Evolutionary conservation across 2,888 invertebrate species (phyloP).

Genomic region (Maniola hyperantus): DNA sequence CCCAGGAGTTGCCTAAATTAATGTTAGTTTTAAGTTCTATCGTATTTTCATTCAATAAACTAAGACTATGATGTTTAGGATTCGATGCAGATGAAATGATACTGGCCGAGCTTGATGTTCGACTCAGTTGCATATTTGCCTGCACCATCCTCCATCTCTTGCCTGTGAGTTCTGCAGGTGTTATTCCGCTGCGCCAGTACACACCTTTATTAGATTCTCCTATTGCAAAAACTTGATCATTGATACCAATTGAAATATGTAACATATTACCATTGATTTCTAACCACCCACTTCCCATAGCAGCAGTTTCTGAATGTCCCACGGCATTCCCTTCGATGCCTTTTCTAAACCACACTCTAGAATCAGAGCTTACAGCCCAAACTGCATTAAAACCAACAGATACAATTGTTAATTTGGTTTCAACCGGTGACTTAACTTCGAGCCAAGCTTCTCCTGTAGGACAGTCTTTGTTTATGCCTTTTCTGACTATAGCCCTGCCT

Average conservation of each 20-base stretch:
- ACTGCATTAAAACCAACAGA: conserved; percentile 91
- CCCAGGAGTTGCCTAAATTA: conserved; percentile 84
- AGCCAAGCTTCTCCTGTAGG: conserved; percentile 89
- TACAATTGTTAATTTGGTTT: conserved; percentile 88
- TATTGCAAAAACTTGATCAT: conserved; percentile 95
- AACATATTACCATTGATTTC: conserved; percentile 94
- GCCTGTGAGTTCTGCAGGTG: conserved; percentile 89
- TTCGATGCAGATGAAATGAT: conserved; percentile 84
- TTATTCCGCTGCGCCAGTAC: conserved; percentile 91
- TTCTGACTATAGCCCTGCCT: conserved; percentile 91
- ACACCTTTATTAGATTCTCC: conserved; percentile 91
- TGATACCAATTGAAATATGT: conserved; percentile 91
- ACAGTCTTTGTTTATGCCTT: conserved; percentile 91
- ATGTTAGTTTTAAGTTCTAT: conserved; percentile 77
- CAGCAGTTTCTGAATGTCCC: conserved; percentile 88
- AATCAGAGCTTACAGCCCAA: conserved; percentile 92
- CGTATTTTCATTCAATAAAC: conserved; percentile 65
- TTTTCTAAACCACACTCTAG: conserved; percentile 94
- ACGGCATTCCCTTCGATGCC: conserved; percentile 86
- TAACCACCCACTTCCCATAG: conserved; percentile 93
- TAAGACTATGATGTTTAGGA: conserved; percentile 87
- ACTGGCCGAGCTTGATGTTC: conserved; percentile 91
- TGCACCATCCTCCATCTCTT: conserved; percentile 93
- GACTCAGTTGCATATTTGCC: conserved; percentile 91
- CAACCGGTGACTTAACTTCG: conserved; percentile 88